Percentiles rank a stretch among this genome's conserved stretches.
Evolutionary conservation across 2,888 invertebrate genomes (phyloP).

Genomic region (Sinelater perroti): DNA sequence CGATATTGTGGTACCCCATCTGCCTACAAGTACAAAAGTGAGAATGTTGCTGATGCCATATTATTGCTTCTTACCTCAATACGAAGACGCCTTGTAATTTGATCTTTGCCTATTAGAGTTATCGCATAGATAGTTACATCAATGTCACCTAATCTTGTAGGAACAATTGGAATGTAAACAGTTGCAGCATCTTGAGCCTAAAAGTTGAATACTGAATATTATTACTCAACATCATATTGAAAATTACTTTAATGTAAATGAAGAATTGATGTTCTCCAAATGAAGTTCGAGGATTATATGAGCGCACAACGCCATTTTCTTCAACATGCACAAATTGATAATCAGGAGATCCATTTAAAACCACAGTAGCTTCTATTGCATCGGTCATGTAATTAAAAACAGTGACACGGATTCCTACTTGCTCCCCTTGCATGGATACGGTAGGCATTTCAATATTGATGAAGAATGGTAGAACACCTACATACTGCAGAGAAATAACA

Average conservation of each 20-base stretch:
- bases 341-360: conserved; percentile 83
- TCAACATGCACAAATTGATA: conserved; percentile 94
- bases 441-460: conserved; percentile 93
- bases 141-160: conserved; percentile 79
- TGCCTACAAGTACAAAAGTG: conserved; percentile 66
- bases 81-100: conserved; percentile 69
- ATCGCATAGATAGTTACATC: conserved; percentile 80
- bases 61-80: conserved; percentile 68
- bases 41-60: conserved; percentile 6
- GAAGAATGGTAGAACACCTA: conserved; percentile 91
- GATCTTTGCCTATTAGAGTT: conserved; percentile 77
- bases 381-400: conserved; percentile 94
- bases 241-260: conserved; percentile 71
- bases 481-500: conserved; percentile 78
- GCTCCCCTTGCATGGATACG: conserved; percentile 87
- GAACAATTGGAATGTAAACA: conserved; percentile 91
- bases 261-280: conserved; percentile 96
- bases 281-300: conserved; percentile 90
- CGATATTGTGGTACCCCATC: conserved; percentile 92
- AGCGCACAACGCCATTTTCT: conserved; percentile 83
- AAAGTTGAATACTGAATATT: conserved; percentile 27
- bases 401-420: conserved; percentile 89
- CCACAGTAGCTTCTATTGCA: conserved; percentile 85
- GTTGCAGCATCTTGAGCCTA: conserved; percentile 79
- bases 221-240: background rate